Percentiles rank a stretch among this genome's conserved stretches.
Conservation (phyloP, 2,113 vertebrate genomes). For the Nothocercus nigrocapillus region DNA sequence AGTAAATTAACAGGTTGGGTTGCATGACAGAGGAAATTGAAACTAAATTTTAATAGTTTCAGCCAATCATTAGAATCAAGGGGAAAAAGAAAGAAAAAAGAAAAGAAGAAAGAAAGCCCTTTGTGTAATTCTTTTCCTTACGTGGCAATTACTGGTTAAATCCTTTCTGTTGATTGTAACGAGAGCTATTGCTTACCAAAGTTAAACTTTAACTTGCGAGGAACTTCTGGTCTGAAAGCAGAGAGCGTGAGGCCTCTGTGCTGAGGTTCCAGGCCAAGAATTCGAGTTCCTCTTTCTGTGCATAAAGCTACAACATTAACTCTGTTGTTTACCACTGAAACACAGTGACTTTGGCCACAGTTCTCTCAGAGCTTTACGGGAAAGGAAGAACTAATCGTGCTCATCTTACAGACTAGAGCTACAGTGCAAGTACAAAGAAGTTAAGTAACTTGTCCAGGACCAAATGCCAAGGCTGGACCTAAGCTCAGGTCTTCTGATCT, state of each 20-base stretch:
- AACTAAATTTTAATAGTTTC: neutral
- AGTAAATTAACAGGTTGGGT: neutral
- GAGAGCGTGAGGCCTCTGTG: conserved; percentile 3
- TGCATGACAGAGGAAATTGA: neutral
- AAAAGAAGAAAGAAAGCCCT: neutral
- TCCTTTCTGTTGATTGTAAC: neutral
- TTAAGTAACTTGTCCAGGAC: neutral
- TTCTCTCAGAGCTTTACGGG: neutral
- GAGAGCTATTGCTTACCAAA: conserved; percentile 2
- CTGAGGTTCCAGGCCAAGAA: conserved; percentile 7
- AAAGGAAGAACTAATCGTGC: neutral
- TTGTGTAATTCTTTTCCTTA: conserved; percentile 1
- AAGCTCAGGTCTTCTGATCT: neutral
- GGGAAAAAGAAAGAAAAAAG: neutral
- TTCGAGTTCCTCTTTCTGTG: conserved; percentile 16
- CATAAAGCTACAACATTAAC: conserved; percentile 15
- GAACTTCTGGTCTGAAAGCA: conserved; percentile 28
- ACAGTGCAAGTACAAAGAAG: neutral
- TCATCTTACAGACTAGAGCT: neutral
- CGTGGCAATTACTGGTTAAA: conserved; percentile 34
- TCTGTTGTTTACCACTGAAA: neutral
- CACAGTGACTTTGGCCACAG: neutral
- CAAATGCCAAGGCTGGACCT: neutral
- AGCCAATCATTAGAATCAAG: neutral
- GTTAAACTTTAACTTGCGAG: conserved; percentile 51